Evolutionary conservation across 2,113 vertebrate genomes (phyloP).

Genomic region (Rhizomys pruinosus): DNA sequence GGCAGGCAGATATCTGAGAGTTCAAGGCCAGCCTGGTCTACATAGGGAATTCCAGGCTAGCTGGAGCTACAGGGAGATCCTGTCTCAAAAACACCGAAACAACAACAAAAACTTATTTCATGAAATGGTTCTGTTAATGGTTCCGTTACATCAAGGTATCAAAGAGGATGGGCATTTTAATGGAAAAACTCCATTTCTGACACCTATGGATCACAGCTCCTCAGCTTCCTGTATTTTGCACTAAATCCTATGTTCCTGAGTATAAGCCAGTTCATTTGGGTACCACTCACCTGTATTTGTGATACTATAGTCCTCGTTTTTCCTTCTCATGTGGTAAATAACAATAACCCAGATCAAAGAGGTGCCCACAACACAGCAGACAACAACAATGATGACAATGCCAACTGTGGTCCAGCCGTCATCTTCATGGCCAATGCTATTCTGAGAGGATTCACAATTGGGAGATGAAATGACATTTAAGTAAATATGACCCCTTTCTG

Average conservation of each 20-base stretch:
- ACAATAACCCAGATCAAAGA: slow-evolving; percentile 91
- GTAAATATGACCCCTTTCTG: slow-evolving; percentile 89
- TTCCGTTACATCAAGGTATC: too few relatives aligned
- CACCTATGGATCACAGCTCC: neutral
- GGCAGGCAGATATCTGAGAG: too few relatives aligned
- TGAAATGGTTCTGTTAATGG: neutral
- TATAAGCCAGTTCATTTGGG: neutral
- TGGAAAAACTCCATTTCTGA: slow-evolving; percentile 9
- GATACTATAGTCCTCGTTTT: slow-evolving; percentile 90
- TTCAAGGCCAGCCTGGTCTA: too few relatives aligned
- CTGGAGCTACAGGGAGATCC: too few relatives aligned
- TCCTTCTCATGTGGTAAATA: slow-evolving; percentile 92
- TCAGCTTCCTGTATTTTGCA: neutral
- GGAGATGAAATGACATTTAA: slow-evolving; percentile 87
- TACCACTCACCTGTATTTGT: slow-evolving; percentile 87
- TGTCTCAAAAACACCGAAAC: too few relatives aligned
- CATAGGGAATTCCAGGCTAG: too few relatives aligned
- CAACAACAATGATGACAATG: slow-evolving; percentile 90
- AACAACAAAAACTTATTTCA: too few relatives aligned
- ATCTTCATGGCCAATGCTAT: slow-evolving; percentile 83
- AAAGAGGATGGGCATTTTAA: slow-evolving; percentile 44
- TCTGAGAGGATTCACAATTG: slow-evolving; percentile 88
- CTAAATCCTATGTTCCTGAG: neutral
- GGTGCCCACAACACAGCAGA: slow-evolving; percentile 90
- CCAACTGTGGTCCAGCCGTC: slow-evolving; percentile 90